Percentiles rank a stretch among this genome's conserved stretches.
Evolutionary conservation across 2,888 invertebrate genomes (phyloP).

Genomic region (Tuberolachnus salignus): DNA sequence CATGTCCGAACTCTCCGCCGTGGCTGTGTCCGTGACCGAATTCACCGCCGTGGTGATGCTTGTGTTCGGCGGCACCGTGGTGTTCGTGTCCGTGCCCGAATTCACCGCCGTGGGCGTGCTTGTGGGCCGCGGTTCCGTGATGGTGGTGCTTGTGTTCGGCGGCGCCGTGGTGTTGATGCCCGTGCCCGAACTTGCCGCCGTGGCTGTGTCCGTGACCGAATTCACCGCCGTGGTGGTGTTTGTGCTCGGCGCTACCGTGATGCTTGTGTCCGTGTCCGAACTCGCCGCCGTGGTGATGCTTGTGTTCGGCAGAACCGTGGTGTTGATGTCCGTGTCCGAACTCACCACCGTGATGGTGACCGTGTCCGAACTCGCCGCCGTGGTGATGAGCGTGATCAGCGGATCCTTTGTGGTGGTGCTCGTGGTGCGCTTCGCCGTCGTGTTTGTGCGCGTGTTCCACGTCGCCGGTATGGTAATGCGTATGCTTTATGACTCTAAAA

Average conservation of each 20-base stretch:
- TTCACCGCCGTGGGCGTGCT: constrained; percentile 58
- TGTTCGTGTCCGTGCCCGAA: constrained; percentile 57
- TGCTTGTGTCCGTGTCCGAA: constrained; percentile 60
- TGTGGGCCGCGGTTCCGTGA: constrained; percentile 60
- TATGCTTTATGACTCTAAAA: constrained; percentile 59
- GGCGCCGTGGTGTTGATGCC: constrained; percentile 58
- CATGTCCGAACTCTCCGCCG: constrained; percentile 61
- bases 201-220: constrained; percentile 58
- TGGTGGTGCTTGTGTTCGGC: constrained; percentile 58
- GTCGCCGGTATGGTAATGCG: constrained; percentile 59
- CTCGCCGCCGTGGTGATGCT: constrained; percentile 60
- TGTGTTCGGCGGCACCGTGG: constrained; percentile 55
- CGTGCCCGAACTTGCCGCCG: constrained; percentile 57
- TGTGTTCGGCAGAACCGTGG: constrained; percentile 59
- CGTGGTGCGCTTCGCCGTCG: constrained; percentile 59
- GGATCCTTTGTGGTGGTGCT: constrained; percentile 60
- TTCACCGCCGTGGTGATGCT: constrained; percentile 68
- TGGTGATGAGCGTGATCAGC: constrained; percentile 60
- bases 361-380: constrained; percentile 58
- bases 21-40: constrained; percentile 72
- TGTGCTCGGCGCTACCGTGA: constrained; percentile 59
- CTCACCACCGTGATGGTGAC: constrained; percentile 60
- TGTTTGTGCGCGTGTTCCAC: constrained; percentile 59
- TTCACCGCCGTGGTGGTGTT: constrained; percentile 60
- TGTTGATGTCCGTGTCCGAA: constrained; percentile 60